phyloP scores from a whole-genome alignment of 2,797 vertebrate genomes.

The Scarus forsteni region DNA sequence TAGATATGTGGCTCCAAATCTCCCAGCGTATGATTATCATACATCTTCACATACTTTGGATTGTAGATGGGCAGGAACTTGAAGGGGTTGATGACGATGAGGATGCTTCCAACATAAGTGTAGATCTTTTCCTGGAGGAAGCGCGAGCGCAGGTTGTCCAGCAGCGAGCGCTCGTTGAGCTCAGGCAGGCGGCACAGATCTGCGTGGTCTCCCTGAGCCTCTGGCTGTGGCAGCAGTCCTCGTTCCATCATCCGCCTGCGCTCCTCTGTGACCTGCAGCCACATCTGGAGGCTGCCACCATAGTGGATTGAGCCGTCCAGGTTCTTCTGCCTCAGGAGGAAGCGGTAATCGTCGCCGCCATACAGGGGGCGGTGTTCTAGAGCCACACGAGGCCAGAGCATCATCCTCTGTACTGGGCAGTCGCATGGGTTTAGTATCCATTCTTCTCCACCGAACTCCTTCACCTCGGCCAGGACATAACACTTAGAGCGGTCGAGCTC shows the following conservation, averaged over 20 bases:
- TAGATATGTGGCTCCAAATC: conserved; percentile 97
- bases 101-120: conserved; percentile 96
- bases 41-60: conserved; percentile 99
- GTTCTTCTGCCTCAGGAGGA: conserved; percentile 96
- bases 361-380: conserved; percentile 90
- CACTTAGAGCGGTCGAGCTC: conserved; percentile 92
- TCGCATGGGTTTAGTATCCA: conserved; percentile 98
- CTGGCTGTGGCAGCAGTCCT: conserved; percentile 94
- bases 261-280: conserved; percentile 95
- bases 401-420: conserved; percentile 97
- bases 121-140: conserved; percentile 98
- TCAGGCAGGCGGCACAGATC: conserved; percentile 94
- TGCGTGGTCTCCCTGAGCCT: conserved; percentile 90
- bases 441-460: conserved; percentile 98
- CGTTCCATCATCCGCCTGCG: conserved; percentile 93
- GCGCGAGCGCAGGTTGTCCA: conserved; percentile 95
- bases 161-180: conserved; percentile 94
- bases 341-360: conserved; percentile 95
- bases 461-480: conserved; percentile 97
- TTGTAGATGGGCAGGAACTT: conserved; percentile 99
- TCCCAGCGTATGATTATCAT: conserved; percentile 96
- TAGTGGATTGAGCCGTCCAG: conserved; percentile 98
- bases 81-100: conserved; percentile 97
- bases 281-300: conserved; percentile 94
- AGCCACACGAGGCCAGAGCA: conserved; percentile 97